phyloP scores from a whole-genome alignment of 2,113 vertebrate species.

The Hypomesus transpacificus region DNA sequence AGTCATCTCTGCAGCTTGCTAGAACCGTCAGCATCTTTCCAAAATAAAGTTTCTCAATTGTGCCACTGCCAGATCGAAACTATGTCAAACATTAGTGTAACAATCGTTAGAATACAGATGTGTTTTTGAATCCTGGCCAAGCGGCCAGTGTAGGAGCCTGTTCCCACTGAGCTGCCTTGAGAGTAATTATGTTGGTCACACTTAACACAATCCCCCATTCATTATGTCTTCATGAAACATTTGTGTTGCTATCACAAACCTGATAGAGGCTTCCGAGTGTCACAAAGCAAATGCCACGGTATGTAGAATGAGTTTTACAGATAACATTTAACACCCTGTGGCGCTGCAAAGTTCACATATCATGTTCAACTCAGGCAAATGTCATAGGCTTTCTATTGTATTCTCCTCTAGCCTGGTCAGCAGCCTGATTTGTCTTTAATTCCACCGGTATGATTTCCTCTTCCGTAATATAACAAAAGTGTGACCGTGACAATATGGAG shows the following conservation, averaged over 20 bases:
- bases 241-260: constrained; percentile 64
- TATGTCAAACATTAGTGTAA: constrained; percentile 65
- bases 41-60: constrained; percentile 58
- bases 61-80: constrained; percentile 61
- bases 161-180: constrained; percentile 61
- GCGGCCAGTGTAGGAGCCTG: constrained; percentile 66
- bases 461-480: no score
- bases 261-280: constrained; percentile 47
- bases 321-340: not conserved
- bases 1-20: constrained; percentile 44
- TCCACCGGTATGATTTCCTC: no score
- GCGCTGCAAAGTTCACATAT: not conserved
- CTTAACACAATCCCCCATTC: constrained; percentile 65
- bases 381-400: not conserved
- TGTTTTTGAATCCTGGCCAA: constrained; percentile 65
- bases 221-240: constrained; percentile 62
- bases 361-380: constrained; percentile 2
- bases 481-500: no score
- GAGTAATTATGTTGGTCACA: constrained; percentile 69
- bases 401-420: no score
- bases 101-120: constrained; percentile 63
- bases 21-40: constrained; percentile 63
- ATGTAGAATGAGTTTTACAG: constrained; percentile 1
- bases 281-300: constrained; percentile 6
- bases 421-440: no score